Percentiles rank a stretch among this genome's conserved stretches.
Evolutionary conservation across 2,797 vertebrate genomes (phyloP).

Genomic region (Distichodus sexfasciatus): DNA sequence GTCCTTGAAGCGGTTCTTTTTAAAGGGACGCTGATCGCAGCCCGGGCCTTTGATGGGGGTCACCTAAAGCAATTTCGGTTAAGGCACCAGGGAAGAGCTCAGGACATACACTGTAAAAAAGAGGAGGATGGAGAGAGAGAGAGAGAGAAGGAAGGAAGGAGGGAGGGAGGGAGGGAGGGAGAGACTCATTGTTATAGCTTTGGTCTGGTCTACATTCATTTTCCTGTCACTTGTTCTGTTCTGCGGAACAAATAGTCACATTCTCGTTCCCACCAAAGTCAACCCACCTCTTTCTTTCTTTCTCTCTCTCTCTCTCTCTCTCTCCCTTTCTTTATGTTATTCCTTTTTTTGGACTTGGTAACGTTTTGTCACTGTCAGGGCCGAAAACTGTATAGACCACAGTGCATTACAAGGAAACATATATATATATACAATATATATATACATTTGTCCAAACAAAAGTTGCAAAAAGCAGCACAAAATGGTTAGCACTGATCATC

Average conservation of each 20-base stretch:
- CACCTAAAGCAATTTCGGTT: conserved; percentile 34
- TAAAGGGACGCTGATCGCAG: conserved; percentile 36
- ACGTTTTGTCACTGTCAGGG: conserved; percentile 1
- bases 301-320: conserved; percentile 8
- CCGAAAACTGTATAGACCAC: not conserved
- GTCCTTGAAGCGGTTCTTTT: conserved; percentile 50
- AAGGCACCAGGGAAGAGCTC: conserved; percentile 4
- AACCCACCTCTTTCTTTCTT: too few species aligned
- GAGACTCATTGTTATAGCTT: conserved; percentile 43
- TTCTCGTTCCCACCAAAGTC: conserved; percentile 21
- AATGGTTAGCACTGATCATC: too few species aligned
- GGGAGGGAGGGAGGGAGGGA: too few species aligned
- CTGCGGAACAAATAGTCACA: conserved; percentile 9
- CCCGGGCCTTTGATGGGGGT: conserved; percentile 45
- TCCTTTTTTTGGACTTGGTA: conserved; percentile 14
- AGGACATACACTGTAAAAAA: not conserved
- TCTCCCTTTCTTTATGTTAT: not conserved
- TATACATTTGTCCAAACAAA: too few species aligned
- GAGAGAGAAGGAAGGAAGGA: not conserved
- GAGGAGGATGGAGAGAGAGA: not conserved
- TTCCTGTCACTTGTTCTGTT: conserved; percentile 35
- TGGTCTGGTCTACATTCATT: conserved; percentile 42
- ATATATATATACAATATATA: too few species aligned
- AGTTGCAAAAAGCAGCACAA: too few species aligned
- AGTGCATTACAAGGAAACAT: too few species aligned